phyloP scores from a whole-genome alignment of 2,888 invertebrate species.

The Nemoura dubitans region DNA sequence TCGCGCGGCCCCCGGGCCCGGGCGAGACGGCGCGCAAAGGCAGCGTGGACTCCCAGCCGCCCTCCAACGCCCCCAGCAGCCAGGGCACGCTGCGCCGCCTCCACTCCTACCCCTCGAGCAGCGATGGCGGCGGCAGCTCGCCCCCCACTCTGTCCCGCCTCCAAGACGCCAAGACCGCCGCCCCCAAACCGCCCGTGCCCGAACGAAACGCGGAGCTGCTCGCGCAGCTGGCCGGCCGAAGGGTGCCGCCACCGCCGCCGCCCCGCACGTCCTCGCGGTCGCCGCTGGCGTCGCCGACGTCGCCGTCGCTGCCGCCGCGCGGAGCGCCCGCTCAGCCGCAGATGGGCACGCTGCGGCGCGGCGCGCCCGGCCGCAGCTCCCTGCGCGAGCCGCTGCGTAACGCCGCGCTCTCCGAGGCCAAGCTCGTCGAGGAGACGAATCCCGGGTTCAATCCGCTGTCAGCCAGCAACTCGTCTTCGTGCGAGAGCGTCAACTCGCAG shows the following conservation, averaged over 20 bases:
- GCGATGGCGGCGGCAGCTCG: slow-evolving; percentile 77
- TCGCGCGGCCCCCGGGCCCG: slow-evolving; percentile 74
- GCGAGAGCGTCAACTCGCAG: slow-evolving; percentile 79
- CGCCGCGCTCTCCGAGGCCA: slow-evolving; percentile 56
- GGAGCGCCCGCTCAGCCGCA: slow-evolving; percentile 53
- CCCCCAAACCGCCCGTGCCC: slow-evolving; percentile 80
- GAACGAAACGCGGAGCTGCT: slow-evolving; percentile 82
- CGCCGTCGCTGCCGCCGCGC: slow-evolving; percentile 72
- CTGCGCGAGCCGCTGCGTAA: slow-evolving; percentile 61
- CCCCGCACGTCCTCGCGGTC: slow-evolving; percentile 91
- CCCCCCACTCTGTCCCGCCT: slow-evolving; percentile 69
- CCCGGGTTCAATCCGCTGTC: slow-evolving; percentile 59
- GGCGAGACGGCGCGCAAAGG: slow-evolving; percentile 65
- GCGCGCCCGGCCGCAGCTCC: slow-evolving; percentile 58
- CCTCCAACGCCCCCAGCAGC: slow-evolving; percentile 51
- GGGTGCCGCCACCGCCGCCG: slow-evolving; percentile 90
- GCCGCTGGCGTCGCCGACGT: slow-evolving; percentile 85
- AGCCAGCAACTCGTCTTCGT: slow-evolving; percentile 75
- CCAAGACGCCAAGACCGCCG: slow-evolving; percentile 52
- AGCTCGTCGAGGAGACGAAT: slow-evolving; percentile 43
- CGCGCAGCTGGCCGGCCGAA: slow-evolving; percentile 74
- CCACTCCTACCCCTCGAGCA: slow-evolving; percentile 87
- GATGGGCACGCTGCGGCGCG: slow-evolving; percentile 57
- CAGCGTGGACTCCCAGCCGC: slow-evolving; percentile 64
- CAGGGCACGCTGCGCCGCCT: slow-evolving; percentile 72